A percentile compares a stretch with the other conserved stretches of the same genome.
Conservation (phyloP, 1,140 invertebrate genomes). For the Dendroctonus ponderosae region DNA sequence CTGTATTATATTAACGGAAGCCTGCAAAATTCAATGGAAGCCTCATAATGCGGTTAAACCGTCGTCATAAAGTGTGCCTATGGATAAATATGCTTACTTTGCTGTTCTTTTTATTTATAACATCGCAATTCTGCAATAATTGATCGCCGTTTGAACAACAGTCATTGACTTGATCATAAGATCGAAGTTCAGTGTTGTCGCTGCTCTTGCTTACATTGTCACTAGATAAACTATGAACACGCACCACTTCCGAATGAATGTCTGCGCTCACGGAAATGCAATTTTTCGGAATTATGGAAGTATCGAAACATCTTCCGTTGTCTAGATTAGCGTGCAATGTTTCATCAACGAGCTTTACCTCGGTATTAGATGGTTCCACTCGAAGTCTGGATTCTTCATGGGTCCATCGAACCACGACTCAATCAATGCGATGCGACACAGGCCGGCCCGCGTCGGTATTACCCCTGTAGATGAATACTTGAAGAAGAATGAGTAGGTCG, state of each 20-base stretch:
- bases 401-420: conserved; percentile 52
- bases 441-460: conserved; percentile 58
- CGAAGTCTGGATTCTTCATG: conserved; percentile 40
- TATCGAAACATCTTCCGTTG: not conserved
- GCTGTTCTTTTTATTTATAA: conserved; percentile 42
- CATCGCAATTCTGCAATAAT: conserved; percentile 31
- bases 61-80: conserved; percentile 51
- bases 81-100: conserved; percentile 48
- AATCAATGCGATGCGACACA: conserved; percentile 62
- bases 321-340: not conserved
- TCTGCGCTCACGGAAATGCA: conserved; percentile 25
- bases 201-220: conserved; percentile 31
- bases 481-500: conserved; percentile 55
- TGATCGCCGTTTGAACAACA: conserved; percentile 27
- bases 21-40: conserved; percentile 3
- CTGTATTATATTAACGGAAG: too few relatives aligned
- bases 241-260: conserved; percentile 15
- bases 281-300: conserved; percentile 2
- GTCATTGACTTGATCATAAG: conserved; percentile 15
- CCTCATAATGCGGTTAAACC: conserved; percentile 14
- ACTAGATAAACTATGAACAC: conserved; percentile 18
- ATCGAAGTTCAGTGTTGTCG: conserved; percentile 34
- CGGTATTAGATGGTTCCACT: conserved; percentile 7
- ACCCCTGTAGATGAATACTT: conserved; percentile 65
- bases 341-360: too few relatives aligned